phyloP scores from a whole-genome alignment of 1,140 invertebrate genomes.

The Tenebrio molitor region DNA sequence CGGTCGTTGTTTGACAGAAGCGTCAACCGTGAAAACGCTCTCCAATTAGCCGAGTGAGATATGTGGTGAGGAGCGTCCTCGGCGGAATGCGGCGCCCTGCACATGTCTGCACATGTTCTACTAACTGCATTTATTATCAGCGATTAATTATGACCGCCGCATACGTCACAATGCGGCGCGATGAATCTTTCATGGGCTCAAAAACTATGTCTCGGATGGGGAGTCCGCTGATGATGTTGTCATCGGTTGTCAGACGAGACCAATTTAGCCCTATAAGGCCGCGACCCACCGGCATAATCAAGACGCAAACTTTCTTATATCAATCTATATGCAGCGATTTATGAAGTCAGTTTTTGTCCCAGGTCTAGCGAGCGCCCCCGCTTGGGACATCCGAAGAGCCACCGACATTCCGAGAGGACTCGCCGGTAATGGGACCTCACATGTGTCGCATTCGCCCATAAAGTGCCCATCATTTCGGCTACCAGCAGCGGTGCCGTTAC shows the following conservation, averaged over 20 bases:
- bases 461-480: too few species aligned
- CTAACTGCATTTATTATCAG: slow-evolving; percentile 55
- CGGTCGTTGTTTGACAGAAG: slow-evolving; percentile 62
- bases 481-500: too few species aligned
- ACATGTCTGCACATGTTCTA: slow-evolving; percentile 49
- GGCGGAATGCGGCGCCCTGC: slow-evolving; percentile 45
- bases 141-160: slow-evolving; percentile 55
- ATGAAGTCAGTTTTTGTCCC: slow-evolving; percentile 57
- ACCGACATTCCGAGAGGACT: background rate
- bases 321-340: slow-evolving; percentile 62
- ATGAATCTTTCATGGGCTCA: slow-evolving; percentile 61
- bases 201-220: slow-evolving; percentile 61
- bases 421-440: too few species aligned
- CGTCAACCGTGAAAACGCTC: slow-evolving; percentile 62
- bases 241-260: slow-evolving; percentile 61
- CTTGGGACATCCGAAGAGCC: background rate
- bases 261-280: slow-evolving; percentile 64
- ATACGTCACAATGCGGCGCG: slow-evolving; percentile 53
- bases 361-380: slow-evolving; percentile 42
- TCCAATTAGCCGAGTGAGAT: slow-evolving; percentile 63
- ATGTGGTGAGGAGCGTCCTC: slow-evolving; percentile 55
- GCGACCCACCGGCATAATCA: slow-evolving; percentile 60
- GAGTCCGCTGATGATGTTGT: slow-evolving; percentile 63
- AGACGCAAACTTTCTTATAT: slow-evolving; percentile 64
- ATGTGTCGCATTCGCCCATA: too few species aligned